Evolutionary conservation across 2,888 invertebrate species (phyloP).

Genomic region (Lumbricus terrestris): DNA sequence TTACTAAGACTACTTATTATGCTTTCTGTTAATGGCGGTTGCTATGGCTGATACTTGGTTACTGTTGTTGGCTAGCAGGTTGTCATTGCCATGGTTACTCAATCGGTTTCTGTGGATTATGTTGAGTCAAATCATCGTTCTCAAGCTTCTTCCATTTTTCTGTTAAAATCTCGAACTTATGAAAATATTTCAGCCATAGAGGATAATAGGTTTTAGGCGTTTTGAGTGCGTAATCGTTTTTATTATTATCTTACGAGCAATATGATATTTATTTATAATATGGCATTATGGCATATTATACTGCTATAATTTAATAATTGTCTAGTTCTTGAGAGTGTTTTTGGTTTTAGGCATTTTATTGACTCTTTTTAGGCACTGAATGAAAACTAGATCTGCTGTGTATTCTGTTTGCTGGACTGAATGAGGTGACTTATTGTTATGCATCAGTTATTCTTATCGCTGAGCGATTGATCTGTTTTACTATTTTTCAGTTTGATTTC

Average conservation of each 20-base stretch:
- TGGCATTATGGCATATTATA: not conserved
- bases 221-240: not conserved
- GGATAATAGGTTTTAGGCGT: not conserved
- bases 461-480: not conserved
- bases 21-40: not conserved
- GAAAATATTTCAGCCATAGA: not conserved
- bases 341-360: not conserved
- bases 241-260: not conserved
- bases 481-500: not conserved
- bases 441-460: not conserved
- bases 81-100: not conserved
- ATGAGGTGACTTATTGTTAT: not conserved
- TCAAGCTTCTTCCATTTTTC: no score
- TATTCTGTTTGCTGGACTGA: not conserved
- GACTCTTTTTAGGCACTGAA: not conserved
- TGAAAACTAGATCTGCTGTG: not conserved
- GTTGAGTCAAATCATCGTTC: not conserved
- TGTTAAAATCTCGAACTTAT: not conserved
- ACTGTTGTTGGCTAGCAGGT: not conserved
- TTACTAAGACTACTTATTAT: not conserved
- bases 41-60: not conserved
- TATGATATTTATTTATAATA: not conserved
- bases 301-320: not conserved
- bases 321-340: not conserved
- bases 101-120: not conserved